Evolutionary conservation across 2,113 vertebrate genomes (phyloP), one percentile per base, ranked within the genome.

Genomic region (Otus sunia): DNA sequence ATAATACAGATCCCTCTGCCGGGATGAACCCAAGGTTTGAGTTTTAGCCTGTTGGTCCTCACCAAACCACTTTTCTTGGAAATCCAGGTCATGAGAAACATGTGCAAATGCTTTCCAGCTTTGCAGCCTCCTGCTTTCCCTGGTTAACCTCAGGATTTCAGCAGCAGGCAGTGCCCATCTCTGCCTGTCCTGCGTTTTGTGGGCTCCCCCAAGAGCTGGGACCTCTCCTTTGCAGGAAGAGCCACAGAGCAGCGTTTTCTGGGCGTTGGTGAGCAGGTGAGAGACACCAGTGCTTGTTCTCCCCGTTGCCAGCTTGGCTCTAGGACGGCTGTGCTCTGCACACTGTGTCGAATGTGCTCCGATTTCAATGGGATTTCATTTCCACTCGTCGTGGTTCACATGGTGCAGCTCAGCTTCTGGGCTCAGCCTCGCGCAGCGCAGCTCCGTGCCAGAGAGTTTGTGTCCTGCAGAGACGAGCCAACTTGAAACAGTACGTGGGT

Each of bases 401-500:
- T 29, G 87, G 74, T 41, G 84, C 63, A 52, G 89, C 81, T 86
- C 90, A 66, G 68, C 77, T 69, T 45, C 88, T 58, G 47, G 77
- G 71, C 56, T 90, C 49, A 0, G 85, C 68, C 63, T 71, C 16
- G 9, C 15, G 1, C 53, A 32, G 23, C 10, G 3, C 89, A 77
- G 59, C 80, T 93, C 52, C 5, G 39, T 91, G 87, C 90, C 94
- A 93, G 73, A 58, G 85, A 69, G 68, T 67, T 69, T 86, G 80
- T 73, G 82, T 81, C 85, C 66, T 63, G 81, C 36, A 32, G 90
- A 43, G 84, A 52, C 4, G 23, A 96, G 92, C 94, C 94, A 91
- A 15, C 76, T 92, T 84, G 22, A 4, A 49, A 22, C 88, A 81
- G 50, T 56, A 23, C 20, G 2, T 77, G 85, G 77, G 68, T n/a